Conservation (phyloP, 2,888 invertebrate genomes). For the Cloeon dipterum region DNA sequence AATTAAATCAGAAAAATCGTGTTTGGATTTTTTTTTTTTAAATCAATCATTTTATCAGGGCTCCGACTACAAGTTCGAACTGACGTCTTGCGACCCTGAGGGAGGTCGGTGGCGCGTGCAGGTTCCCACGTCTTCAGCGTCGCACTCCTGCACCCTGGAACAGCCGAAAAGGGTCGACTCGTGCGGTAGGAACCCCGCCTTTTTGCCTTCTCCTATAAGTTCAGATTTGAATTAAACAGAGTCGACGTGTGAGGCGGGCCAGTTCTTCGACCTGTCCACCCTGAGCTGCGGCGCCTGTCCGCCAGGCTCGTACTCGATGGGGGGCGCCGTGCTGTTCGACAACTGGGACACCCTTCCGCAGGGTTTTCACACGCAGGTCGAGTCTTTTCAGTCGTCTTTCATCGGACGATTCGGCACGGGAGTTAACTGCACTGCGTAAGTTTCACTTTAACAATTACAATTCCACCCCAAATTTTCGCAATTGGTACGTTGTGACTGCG, state of each 20-base stretch:
- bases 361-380: constrained; percentile 20
- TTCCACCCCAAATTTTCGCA: too few relatives aligned
- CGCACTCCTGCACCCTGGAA: background rate
- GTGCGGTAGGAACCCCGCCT: background rate
- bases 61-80: constrained; percentile 22
- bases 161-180: too few relatives aligned
- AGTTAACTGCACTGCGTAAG: constrained; percentile 18
- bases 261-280: constrained; percentile 23
- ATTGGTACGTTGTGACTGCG: background rate
- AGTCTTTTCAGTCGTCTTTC: constrained; percentile 15
- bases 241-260: constrained; percentile 24
- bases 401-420: constrained; percentile 12
- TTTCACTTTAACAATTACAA: too few relatives aligned
- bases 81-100: constrained; percentile 23
- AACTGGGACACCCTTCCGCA: constrained; percentile 24
- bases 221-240: constrained; percentile 9
- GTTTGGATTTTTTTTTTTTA: too few relatives aligned
- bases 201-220: too few relatives aligned
- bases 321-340: constrained; percentile 27
- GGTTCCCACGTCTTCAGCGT: too few relatives aligned
- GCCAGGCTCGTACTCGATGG: constrained; percentile 27
- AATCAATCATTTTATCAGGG: too few relatives aligned
- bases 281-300: constrained; percentile 25
- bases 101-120: constrained; percentile 28
- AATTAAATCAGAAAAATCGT: too few relatives aligned